These are phyloP conservation scores for Cetonia aurata DNA, from an alignment of 2,888 invertebrate genomes.

Conservation along the genomic window DNA sequence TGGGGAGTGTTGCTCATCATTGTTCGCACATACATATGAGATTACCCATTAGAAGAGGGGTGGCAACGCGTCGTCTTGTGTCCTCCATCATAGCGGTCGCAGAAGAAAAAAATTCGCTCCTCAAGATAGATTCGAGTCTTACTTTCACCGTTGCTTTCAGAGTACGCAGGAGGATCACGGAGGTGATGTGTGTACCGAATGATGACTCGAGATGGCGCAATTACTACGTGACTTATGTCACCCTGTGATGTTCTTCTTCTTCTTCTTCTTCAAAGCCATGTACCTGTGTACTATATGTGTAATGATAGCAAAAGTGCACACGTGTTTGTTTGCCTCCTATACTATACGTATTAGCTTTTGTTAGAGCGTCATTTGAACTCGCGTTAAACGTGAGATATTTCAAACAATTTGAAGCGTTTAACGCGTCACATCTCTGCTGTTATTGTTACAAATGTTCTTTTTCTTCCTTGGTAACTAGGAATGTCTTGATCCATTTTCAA, in stretches of 20 bases:
- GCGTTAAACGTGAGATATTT: too few relatives aligned
- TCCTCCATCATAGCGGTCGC: not conserved
- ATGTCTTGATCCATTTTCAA: too few relatives aligned
- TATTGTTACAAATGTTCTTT: too few relatives aligned
- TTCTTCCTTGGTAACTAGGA: too few relatives aligned
- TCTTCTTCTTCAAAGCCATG: not conserved
- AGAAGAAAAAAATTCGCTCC: constrained; percentile 16
- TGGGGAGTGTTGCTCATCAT: constrained; percentile 4
- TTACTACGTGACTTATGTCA: constrained; percentile 12
- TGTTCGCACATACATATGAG: constrained; percentile 5
- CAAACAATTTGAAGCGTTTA: too few relatives aligned
- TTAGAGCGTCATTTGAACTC: too few relatives aligned
- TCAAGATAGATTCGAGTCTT: not conserved
- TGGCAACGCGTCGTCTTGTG: not conserved
- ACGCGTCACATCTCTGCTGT: too few relatives aligned
- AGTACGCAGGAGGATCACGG: not conserved
- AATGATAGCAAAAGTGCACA: too few relatives aligned
- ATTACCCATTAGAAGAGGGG: constrained; percentile 9
- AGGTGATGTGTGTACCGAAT: not conserved
- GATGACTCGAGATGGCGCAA: constrained; percentile 12
- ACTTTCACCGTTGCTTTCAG: constrained; percentile 7
- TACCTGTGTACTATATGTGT: too few relatives aligned
- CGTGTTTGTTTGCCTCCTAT: too few relatives aligned
- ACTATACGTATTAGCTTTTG: too few relatives aligned
- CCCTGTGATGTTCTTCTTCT: not conserved